Evolutionary conservation across 2,888 invertebrate species (phyloP), one percentile per base, ranked within the genome.

Genomic region (Lasioglossum marginatum): DNA sequence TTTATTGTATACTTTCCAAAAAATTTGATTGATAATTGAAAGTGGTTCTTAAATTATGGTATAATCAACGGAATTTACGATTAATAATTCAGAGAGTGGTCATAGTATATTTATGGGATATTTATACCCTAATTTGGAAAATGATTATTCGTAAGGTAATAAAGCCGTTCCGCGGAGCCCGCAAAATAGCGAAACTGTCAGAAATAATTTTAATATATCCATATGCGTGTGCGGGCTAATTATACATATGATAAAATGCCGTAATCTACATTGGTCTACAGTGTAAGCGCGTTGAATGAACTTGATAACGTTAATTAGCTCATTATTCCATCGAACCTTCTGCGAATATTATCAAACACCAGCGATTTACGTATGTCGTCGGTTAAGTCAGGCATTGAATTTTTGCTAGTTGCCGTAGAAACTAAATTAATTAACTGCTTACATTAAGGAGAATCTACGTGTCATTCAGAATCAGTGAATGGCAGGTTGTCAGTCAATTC

Each of bases 301-400:
- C 57, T 27, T 14, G n/a, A n/a, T 57, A 37, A 37, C n/a, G 45
- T 74, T 74, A 74, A 74, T 57, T 74, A n/a, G n/a, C 23, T 19
- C 76, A 45, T 45, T 60, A 63, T 45, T 63, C 43, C 19, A 31
- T 34, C 63, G 34, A 68, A 23, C 37, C 23, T 10, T 23, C 23
- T 4, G 66, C n/a, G 31, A 45, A 43, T 19, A 37, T 77, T 37
- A 71, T 57, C 57, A 16, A 71, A 37, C 23, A 10, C 4, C 45
- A 16, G 31, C 23, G n/a, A 31, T 43, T 19, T 5, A 45, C 19
- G 57, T 23, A 72, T 27, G 57, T 16, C 43, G 16, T 23, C 16
- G 23, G 2, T 79, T 16, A 60, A 72, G 34, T n/a, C 60, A 79
- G 52, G 19, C 27, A 10, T 79, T 60, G 4, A 43, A 43, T 3